Evolutionary conservation across 2,113 vertebrate genomes (phyloP), one percentile per base, ranked within the genome.

Genomic region (Orycteropus afer): DNA sequence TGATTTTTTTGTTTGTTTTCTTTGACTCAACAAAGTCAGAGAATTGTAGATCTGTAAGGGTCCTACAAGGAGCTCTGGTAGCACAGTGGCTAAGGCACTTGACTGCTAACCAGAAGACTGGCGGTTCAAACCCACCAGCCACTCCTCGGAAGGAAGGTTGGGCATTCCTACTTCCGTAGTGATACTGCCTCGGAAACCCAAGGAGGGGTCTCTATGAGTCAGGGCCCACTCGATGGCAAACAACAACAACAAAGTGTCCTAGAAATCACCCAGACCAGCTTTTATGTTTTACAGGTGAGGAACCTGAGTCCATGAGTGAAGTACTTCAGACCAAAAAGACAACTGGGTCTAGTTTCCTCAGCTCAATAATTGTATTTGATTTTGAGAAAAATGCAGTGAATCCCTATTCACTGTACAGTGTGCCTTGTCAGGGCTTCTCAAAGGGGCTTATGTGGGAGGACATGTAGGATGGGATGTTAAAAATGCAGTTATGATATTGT

Each of bases 231-330:
- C n/a, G n/a, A n/a, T n/a, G n/a, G n/a, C n/a, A n/a, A n/a, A n/a
- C n/a, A n/a, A n/a, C n/a, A n/a, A n/a, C n/a, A n/a, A n/a, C n/a
- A n/a, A n/a, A n/a, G n/a, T n/a, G n/a, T 69, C 12, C 15, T 51
- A 27, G 42, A 84, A 29, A 67, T 13, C 20, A n/a, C 34, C 61
- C 10, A 49, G 17, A 61, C n/a, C n/a, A n/a, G n/a, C n/a, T n/a
- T n/a, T 11, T 25, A 84, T 65, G 34, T 67, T 34, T 91, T 96
- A 47, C 67, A 91, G 23, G 73, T 88, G 53, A 57, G 78, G 92
- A 84, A 91, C 73, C 42, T 69, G 80, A 87, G 7, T 45, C 55
- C 29, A 6, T 7, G 59, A 61, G 12, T 34, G 49, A 57, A 29
- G 37, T 20, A 5, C 67, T 40, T 13, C 18, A 12, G 67, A 42